Base-by-base conservation (phyloP, 2,797 vertebrate species). In the Neosalanx taihuensis region DNA sequence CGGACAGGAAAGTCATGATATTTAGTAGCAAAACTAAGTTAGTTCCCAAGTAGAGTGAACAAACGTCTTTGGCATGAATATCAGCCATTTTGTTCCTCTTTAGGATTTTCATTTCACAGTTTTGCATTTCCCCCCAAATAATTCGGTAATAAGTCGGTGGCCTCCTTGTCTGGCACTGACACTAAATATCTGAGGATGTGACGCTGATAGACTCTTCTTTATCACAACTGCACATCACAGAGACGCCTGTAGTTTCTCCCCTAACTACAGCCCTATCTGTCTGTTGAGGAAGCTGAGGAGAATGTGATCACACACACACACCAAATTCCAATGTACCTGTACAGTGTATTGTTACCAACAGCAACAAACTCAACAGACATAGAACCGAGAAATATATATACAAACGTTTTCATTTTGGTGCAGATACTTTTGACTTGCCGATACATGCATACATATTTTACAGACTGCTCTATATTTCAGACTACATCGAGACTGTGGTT, bases 231-330 rank as follows among this genome's bases (percentile, higher is more conserved):
- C 74, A 80, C 74, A 90, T 90, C 87, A 1, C 72, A 72, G 82
- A 86, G 84, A 87, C 86, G 88, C 88, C 89, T 81, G 79, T 85
- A 83, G 88, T 87, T 84, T 63, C 77, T n/a, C 70, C 74, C 64
- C 69, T 53, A 5, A 80, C 86, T 72, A 83, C 80, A 53, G 23
- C 74, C 75, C 69, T 2, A 69, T 72, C 58, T 35, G 79, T 85
- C 80, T 85, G 72, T 46, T 18, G 73, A 87, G 88, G 88, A 90
- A 88, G 82, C 84, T 76, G 75, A 72, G 58, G 72, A 75, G 30
- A 17, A 29, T 15, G 61, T 63, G 37, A 5, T 20, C 33, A 20
- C 35, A 59, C 18, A 33, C 46, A 58, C 53, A 41, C 9, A 70
- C 0, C 17, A 12, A 7, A 33, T 49, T 60, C 20, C 7, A 9